phyloP scores from a whole-genome alignment of 2,888 invertebrate species.

The Mystacides longicornis region DNA sequence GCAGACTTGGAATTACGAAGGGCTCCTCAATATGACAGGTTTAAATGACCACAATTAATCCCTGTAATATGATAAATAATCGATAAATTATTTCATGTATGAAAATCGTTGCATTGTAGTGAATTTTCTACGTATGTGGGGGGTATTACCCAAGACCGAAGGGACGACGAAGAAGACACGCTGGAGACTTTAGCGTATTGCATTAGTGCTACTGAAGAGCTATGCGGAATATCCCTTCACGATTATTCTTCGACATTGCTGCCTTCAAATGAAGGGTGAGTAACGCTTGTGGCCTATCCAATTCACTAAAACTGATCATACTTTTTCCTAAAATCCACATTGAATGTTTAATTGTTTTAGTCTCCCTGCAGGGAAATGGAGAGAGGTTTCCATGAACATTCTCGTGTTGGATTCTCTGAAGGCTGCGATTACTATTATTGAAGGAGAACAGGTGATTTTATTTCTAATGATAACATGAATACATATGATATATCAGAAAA shows the following conservation, averaged over 20 bases:
- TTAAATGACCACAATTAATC: not conserved
- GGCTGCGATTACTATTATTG: constrained; percentile 7
- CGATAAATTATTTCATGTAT: not conserved
- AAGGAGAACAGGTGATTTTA: constrained; percentile 8
- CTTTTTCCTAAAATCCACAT: not conserved
- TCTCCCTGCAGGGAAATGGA: constrained; percentile 8
- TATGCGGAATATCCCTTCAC: constrained; percentile 5
- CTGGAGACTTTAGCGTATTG: not conserved
- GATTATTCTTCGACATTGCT: not conserved
- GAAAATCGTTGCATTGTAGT: not conserved
- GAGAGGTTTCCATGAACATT: constrained; percentile 9
- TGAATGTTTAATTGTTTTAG: not conserved
- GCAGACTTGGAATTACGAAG: not conserved
- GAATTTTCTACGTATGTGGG: not conserved
- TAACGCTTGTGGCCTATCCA: too few species aligned
- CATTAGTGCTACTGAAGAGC: constrained; percentile 9
- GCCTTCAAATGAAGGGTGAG: constrained; percentile 7
- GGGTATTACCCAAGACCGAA: not conserved
- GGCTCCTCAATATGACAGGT: not conserved
- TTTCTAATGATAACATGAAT: not conserved
- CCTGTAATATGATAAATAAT: not conserved
- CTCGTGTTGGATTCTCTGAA: constrained; percentile 9
- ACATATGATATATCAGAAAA: too few species aligned
- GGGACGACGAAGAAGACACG: constrained; percentile 3
- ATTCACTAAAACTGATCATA: not conserved